phyloP scores from a whole-genome alignment of 2,113 vertebrate species.

The Propithecus coquereli region DNA sequence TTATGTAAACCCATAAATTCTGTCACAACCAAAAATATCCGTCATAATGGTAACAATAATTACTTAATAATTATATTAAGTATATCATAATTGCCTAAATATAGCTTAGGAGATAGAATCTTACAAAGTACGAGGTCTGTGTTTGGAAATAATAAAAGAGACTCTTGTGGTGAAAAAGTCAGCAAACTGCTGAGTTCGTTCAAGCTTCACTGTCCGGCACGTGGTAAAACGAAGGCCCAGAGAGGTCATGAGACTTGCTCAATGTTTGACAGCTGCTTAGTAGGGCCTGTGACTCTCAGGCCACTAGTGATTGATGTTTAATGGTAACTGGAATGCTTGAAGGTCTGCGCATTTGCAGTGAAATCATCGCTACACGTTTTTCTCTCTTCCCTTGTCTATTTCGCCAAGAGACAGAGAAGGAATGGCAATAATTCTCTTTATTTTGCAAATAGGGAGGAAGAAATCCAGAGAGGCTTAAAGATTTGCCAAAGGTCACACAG shows the following conservation, averaged over 20 bases:
- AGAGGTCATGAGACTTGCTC: background rate
- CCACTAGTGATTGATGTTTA: background rate
- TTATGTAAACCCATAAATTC: background rate
- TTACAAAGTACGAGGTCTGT: background rate
- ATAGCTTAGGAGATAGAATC: background rate
- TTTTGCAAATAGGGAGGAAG: conserved; percentile 18
- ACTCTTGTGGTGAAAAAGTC: background rate
- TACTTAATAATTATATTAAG: background rate
- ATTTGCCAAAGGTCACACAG: background rate
- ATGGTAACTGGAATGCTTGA: background rate
- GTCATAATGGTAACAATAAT: conserved; percentile 19
- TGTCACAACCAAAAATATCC: background rate
- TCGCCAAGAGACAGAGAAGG: background rate
- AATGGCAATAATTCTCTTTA: background rate
- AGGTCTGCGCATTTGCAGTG: background rate
- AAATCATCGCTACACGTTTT: background rate
- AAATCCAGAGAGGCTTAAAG: background rate
- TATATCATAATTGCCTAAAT: background rate
- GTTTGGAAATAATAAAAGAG: conserved; percentile 32
- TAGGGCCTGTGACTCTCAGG: background rate
- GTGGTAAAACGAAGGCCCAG: background rate
- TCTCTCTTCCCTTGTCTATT: background rate
- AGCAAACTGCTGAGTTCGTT: background rate
- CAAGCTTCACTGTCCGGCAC: background rate
- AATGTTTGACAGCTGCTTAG: background rate